A percentile compares a stretch with the other conserved stretches of the same genome.
Conservation (phyloP, 92 coral and sea anemone genomes). For the Diadumene lineata region DNA sequence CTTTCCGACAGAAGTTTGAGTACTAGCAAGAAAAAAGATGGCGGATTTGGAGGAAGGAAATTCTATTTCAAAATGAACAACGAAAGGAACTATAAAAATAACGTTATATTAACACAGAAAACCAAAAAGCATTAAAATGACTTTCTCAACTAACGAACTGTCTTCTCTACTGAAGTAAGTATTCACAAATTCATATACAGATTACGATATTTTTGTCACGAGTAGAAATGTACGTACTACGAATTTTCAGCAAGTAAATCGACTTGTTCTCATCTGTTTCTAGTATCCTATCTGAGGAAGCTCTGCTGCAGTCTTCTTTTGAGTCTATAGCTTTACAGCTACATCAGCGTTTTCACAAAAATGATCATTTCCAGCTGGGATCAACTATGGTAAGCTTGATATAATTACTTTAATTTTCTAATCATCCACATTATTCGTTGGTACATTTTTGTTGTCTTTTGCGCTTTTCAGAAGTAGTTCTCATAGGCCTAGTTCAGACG, state of each 20-base stretch:
- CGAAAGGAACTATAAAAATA: slow-evolving; percentile 1
- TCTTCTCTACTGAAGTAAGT: slow-evolving; percentile 71
- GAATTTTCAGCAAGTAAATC: too few species aligned
- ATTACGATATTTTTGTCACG: not conserved
- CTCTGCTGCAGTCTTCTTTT: slow-evolving; percentile 69
- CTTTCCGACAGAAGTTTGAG: slow-evolving; percentile 7
- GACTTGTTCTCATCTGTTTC: not conserved
- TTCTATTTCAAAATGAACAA: not conserved
- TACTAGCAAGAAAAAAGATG: slow-evolving; percentile 27
- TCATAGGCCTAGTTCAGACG: too few species aligned
- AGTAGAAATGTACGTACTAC: too few species aligned
- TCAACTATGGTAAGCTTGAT: slow-evolving; percentile 65
- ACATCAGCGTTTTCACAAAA: slow-evolving; percentile 76
- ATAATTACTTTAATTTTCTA: not conserved
- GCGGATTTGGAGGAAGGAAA: slow-evolving; percentile 19
- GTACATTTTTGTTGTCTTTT: too few species aligned
- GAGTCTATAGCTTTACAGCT: slow-evolving; percentile 72
- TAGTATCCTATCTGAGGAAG: slow-evolving; percentile 81
- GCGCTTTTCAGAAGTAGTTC: too few species aligned
- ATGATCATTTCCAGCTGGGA: slow-evolving; percentile 84
- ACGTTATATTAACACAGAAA: not conserved
- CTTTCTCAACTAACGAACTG: slow-evolving; percentile 75
- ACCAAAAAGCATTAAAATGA: slow-evolving; percentile 35
- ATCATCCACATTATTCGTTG: not conserved
- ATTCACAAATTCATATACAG: not conserved